Evolutionary conservation across 2,888 invertebrate genomes (phyloP), one percentile per base, ranked within the genome.

Genomic region (Cacoxenus indagator): DNA sequence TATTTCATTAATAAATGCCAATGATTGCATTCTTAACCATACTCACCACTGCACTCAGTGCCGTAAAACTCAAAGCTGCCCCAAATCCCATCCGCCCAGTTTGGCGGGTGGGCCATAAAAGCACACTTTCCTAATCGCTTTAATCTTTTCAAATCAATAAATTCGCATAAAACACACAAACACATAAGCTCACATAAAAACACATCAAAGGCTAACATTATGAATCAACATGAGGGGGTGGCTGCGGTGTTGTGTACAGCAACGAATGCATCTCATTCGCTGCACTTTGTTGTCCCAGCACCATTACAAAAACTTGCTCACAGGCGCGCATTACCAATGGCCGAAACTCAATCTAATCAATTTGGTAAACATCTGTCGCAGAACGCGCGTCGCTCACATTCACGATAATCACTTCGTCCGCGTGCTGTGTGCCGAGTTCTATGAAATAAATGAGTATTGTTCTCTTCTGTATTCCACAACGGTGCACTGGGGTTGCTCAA

Each of bases 321-420:
- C n/a, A 17, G 17, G 51, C 3, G 17, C 51, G 11, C 51, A 22
- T 51, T 54, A 26, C 62, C 71, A 65, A 72, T 67, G 48, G 55
- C 69, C 54, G 54, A 14, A 37, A 67, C 62, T 71, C 75, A 70
- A 75, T 76, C 75, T 81, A 82, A 81, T 81, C 83, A 81, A 81
- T 79, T 81, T 76, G 75, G 78, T 75, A 79, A 81, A 81, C 81
- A 81, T 81, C 81, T 81, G 81, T 82, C 83, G 83, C 61, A 66
- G 17, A 45, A 55, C 61, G 70, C 69, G 70, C 55, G 73, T 55
- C 55, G 69, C 71, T 76, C 29, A 24, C 31, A n/a, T 45, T 6
- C 71, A 70, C 74, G 75, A 76, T 76, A 76, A 77, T 73, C 76
- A 51, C 61, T 68, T 68, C n/a, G 67, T 54, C 48, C 26, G 43